Base-by-base conservation (phyloP, 2,113 vertebrate genomes). In the Columba janthina region DNA sequence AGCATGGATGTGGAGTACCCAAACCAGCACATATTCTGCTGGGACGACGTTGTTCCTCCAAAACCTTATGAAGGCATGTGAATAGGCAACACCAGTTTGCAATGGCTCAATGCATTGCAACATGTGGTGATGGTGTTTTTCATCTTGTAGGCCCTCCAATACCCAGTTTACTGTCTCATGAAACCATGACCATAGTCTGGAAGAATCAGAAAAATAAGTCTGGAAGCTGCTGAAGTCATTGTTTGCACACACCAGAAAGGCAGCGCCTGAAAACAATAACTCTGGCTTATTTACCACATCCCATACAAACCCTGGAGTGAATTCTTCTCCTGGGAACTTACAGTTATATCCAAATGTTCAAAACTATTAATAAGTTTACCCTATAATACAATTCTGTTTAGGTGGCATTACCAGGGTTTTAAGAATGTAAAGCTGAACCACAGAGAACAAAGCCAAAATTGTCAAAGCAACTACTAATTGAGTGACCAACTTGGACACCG, bases 271-370 rank as follows among this genome's bases (percentile, higher is more conserved):
- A 96, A 97, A 97, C 96, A 97, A 97, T 97, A 97, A 96, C 94
- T 94, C 80, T 60, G 73, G 91, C 89, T 93, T 95, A 95, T 88
- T 97, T 93, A 96, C 96, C 95, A 96, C 96, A 97, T 95, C 96
- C 96, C 95, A 97, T 96, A 94, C 91, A 97, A 91, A 97, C 95
- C 95, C 96, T 76, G 94, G 93, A 97, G 96, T 96, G 95, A 96
- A 97, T 97, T 97, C 95, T 96, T 97, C 94, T 96, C 96, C 93
- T 97, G 96, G 96, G 96, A 97, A 97, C 96, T 97, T 94, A 89
- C 69, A 96, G 96, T 94, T 96, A 56, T 81, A 95, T 86, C 95
- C 96, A 97, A 97, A 97, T 96, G 94, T 96, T 97, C 91, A 94
- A 96, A 95, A 95, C 94, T 96, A 96, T 95, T 97, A 95, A 94